phyloP scores from a whole-genome alignment of 1,140 invertebrate species.

The Samia ricini region DNA sequence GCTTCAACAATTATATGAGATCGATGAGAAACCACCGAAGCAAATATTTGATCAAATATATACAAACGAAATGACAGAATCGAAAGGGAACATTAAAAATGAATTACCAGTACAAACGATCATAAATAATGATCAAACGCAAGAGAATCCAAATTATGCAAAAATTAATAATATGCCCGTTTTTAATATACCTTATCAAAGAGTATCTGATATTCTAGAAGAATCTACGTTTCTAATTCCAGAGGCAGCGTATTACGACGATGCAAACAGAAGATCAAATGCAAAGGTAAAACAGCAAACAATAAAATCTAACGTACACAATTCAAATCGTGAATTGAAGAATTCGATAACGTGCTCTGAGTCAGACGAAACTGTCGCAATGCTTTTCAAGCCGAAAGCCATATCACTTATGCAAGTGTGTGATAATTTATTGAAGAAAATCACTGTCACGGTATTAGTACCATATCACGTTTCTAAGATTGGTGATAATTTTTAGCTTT shows the following conservation, averaged over 20 bases:
- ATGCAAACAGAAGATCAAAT: background rate
- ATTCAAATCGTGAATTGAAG: background rate
- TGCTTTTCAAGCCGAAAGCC: conserved; percentile 30
- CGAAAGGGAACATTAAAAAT: background rate
- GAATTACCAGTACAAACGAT: background rate
- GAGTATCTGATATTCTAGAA: conserved; percentile 27
- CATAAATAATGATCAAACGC: background rate
- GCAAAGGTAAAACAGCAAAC: background rate
- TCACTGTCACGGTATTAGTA: conserved; percentile 28
- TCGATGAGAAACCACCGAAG: background rate
- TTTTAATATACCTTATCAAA: conserved; percentile 28
- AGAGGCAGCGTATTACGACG: background rate
- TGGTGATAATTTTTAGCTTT: too few species aligned
- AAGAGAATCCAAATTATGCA: background rate
- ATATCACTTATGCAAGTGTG: conserved; percentile 29
- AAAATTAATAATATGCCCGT: background rate
- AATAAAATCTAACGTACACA: background rate
- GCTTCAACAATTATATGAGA: background rate
- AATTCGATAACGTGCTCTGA: conserved; percentile 10
- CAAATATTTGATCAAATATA: background rate
- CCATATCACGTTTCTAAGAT: conserved; percentile 28
- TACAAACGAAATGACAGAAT: background rate
- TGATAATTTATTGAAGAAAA: conserved; percentile 33
- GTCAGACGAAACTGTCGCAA: conserved; percentile 19
- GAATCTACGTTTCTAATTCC: conserved; percentile 7